A percentile compares a stretch with the other conserved stretches of the same genome.
Conservation (phyloP, 2,888 invertebrate genomes). For the Dryadula phaetusa region DNA sequence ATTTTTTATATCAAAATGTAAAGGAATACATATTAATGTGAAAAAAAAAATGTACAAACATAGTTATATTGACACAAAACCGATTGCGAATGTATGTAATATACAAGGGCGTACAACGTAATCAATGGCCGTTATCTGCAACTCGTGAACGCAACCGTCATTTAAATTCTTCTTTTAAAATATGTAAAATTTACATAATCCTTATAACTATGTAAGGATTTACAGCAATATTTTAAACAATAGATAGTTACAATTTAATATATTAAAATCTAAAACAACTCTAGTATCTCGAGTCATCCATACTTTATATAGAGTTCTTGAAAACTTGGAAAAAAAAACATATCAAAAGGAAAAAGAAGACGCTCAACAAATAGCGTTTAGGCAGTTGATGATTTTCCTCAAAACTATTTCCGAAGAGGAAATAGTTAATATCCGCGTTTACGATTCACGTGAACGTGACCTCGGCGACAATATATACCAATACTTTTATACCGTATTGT, state of each 20-base stretch:
- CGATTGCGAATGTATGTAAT: constrained; percentile 10
- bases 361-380: constrained; percentile 18
- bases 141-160: constrained; percentile 12
- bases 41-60: background rate
- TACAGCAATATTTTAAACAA: background rate
- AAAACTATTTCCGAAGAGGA: constrained; percentile 27
- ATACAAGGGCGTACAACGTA: constrained; percentile 5
- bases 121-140: constrained; percentile 15
- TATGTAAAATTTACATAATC: background rate
- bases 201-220: background rate
- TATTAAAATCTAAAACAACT: too few species aligned
- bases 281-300: too few species aligned
- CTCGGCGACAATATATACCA: constrained; percentile 5
- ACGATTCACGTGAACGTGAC: constrained; percentile 17
- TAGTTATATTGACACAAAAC: background rate
- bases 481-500: background rate
- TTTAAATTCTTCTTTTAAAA: background rate
- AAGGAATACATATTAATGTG: background rate
- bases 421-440: constrained; percentile 25
- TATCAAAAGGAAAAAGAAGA: background rate
- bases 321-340: background rate
- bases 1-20: background rate
- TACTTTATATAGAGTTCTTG: background rate
- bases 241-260: background rate
- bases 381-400: constrained; percentile 14